Base-by-base conservation (phyloP, 2,113 vertebrate species). In the Labrus mixtus region DNA sequence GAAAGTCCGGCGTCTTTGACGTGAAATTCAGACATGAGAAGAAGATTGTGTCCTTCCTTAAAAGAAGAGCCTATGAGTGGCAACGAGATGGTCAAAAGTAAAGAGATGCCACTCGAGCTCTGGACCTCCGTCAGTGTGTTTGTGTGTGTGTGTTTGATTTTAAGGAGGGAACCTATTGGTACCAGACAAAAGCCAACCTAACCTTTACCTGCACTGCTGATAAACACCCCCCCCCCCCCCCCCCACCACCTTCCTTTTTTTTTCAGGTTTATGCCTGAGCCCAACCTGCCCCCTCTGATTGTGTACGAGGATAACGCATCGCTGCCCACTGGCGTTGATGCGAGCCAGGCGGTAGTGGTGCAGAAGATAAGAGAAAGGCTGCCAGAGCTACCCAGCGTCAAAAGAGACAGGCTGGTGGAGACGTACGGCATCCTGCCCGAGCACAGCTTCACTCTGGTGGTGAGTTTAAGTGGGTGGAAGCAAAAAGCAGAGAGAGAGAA, bases 191-290 rank as follows among this genome's bases (percentile, higher is more conserved):
- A 50, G 73, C 45, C 13, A 6, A 13, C 68, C 50, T 20, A 5
- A 73, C 68, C 57, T 68, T 68, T 76, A 73, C 73, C 67, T 56
- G 25, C 45, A 8, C 65, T 76, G 72, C 66, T 82, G 73, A 87
- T 84, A 71, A 71, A 85, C 81, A 17, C 41, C 10, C 25, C 46
- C 53, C 13, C 25, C 10, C 45, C n/a, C 41, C 10, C 25, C 46
- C 53, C 13, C 25, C 10, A n/a, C n/a, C n/a, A n/a, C 45, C 10
- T 4, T 10, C 10, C 1, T 6, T 57, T 41, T 15, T 37, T 36
- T 48, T 11, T 53, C 84, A 99, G 98, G 90, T 99, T 99, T 55
- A 99, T 99, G 96, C 98, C 98, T 0, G 98, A 99, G 85, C 98
- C 98, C 82, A 99, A 99, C 91, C 95, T 99, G 84, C 98, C 98